Evolutionary conservation across 1,140 invertebrate genomes (phyloP).

Genomic region (Hylyphantes graminicola): DNA sequence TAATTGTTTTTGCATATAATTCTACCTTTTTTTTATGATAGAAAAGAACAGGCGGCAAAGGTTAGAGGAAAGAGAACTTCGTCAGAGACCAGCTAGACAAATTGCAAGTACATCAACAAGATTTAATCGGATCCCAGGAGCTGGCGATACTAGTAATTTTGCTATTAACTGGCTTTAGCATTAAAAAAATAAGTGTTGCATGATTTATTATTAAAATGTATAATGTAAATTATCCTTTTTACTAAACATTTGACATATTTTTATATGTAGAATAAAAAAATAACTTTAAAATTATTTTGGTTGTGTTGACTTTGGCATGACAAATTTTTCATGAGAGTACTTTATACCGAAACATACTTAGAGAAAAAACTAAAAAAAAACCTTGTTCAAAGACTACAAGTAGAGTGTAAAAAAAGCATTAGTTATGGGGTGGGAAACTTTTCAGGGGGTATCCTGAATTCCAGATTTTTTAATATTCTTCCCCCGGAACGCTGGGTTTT

Average conservation of each 20-base stretch:
- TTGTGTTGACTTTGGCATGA: too few species aligned
- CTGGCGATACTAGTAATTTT: slow-evolving; percentile 22
- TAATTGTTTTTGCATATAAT: background rate
- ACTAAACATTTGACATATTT: background rate
- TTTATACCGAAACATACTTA: too few species aligned
- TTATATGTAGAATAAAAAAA: too few species aligned
- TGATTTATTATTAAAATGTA: slow-evolving; percentile 5
- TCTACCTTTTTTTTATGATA: slow-evolving; percentile 1
- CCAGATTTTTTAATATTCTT: too few species aligned
- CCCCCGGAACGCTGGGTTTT: too few species aligned
- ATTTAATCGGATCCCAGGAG: background rate
- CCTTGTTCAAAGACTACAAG: too few species aligned
- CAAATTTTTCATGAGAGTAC: too few species aligned
- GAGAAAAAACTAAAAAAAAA: too few species aligned
- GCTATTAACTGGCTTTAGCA: background rate
- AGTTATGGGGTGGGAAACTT: too few species aligned
- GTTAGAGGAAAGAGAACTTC: slow-evolving; percentile 58
- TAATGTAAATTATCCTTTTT: background rate
- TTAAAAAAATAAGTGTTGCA: background rate
- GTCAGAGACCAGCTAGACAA: slow-evolving; percentile 26
- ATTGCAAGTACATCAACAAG: background rate
- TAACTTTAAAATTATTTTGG: too few species aligned
- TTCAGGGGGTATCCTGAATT: too few species aligned
- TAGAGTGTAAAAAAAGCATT: too few species aligned
- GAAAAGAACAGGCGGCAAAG: slow-evolving; percentile 62